A percentile compares a stretch with the other conserved stretches of the same genome.
phyloP scores from a whole-genome alignment of 2,113 vertebrate species.

The Austrofundulus limnaeus region DNA sequence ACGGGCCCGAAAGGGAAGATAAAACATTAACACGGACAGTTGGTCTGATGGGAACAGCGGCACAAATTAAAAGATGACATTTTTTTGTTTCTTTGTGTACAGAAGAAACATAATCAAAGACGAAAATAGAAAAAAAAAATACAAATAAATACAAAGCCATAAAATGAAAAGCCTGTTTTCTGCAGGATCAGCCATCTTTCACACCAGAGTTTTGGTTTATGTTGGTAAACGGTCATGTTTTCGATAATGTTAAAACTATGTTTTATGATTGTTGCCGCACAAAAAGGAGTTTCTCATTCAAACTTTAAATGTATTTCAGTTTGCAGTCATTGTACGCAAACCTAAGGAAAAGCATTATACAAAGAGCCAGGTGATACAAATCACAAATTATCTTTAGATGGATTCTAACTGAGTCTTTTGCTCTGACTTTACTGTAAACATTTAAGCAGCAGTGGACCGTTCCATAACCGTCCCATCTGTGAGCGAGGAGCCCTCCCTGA shows the following conservation, averaged over 20 bases:
- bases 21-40: constrained; percentile 78
- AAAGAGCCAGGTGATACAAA: too few relatives aligned
- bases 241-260: too few relatives aligned
- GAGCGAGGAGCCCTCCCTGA: constrained; percentile 26
- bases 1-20: constrained; percentile 72
- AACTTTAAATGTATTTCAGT: too few relatives aligned
- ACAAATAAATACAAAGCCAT: constrained; percentile 7
- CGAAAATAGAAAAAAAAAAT: not conserved
- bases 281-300: too few relatives aligned
- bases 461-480: constrained; percentile 35
- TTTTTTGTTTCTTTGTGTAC: constrained; percentile 19
- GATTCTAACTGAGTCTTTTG: constrained; percentile 49
- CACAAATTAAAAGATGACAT: constrained; percentile 51
- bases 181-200: too few relatives aligned
- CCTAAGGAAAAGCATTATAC: too few relatives aligned
- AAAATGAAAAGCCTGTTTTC: constrained; percentile 4
- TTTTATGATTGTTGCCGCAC: too few relatives aligned
- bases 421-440: constrained; percentile 48
- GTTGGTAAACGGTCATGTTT: too few relatives aligned
- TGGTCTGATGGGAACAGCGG: constrained; percentile 44
- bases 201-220: too few relatives aligned
- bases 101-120: not conserved
- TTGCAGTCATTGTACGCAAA: too few relatives aligned
- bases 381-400: too few relatives aligned
- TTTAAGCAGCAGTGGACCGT: constrained; percentile 56